phyloP scores from a whole-genome alignment of 2,797 vertebrate species.

The Hypotaenidia philippensis region DNA sequence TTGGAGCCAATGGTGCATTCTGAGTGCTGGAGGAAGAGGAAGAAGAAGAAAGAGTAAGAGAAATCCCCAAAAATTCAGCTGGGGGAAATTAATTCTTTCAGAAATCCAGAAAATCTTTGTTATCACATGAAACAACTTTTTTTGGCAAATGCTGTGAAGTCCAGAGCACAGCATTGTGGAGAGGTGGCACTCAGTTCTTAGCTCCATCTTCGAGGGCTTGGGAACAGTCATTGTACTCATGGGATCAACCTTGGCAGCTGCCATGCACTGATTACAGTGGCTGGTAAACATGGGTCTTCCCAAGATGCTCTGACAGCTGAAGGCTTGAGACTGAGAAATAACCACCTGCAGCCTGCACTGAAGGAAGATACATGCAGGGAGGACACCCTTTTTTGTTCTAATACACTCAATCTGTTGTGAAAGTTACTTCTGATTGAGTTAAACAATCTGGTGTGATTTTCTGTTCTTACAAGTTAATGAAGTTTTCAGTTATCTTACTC shows the following conservation, averaged over 20 bases:
- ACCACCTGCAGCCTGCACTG: conserved; percentile 18
- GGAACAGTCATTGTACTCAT: background rate
- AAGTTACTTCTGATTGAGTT: conserved; percentile 41
- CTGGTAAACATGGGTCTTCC: background rate
- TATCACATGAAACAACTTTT: background rate
- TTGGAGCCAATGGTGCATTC: background rate
- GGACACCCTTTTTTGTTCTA: conserved; percentile 36
- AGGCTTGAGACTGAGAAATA: background rate
- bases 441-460: conserved; percentile 54
- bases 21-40: background rate
- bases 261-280: background rate
- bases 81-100: background rate
- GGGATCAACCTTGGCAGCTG: background rate
- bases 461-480: conserved; percentile 8
- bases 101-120: background rate
- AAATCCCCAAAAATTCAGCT: background rate
- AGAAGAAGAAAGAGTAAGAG: background rate
- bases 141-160: background rate
- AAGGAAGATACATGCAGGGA: background rate
- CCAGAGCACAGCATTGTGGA: background rate
- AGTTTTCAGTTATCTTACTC: conserved; percentile 1
- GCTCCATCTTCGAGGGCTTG: background rate
- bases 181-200: background rate
- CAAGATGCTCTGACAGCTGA: background rate
- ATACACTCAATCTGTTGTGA: conserved; percentile 41